Conservation (phyloP, 2,113 vertebrate species). For the Heterotis niloticus region DNA sequence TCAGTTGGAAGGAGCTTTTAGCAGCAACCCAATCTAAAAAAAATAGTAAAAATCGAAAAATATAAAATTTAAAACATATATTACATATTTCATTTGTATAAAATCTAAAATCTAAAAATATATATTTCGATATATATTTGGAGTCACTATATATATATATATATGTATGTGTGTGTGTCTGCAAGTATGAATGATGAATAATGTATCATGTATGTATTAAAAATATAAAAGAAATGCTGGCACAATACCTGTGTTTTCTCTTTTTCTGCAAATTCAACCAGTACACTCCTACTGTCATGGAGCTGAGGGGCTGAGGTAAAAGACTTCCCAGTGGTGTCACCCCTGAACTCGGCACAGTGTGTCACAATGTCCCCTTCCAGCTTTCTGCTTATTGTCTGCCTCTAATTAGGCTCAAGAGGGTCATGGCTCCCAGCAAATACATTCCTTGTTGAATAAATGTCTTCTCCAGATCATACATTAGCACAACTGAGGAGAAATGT, state of each 20-base stretch:
- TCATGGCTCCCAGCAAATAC: conserved; percentile 10
- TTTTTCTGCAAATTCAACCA: too few species aligned
- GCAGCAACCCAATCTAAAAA: too few species aligned
- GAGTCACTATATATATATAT: too few species aligned
- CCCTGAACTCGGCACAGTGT: background rate
- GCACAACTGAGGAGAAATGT: background rate
- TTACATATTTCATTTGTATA: too few species aligned
- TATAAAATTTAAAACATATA: too few species aligned
- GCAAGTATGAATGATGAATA: too few species aligned
- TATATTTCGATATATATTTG: too few species aligned
- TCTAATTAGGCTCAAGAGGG: conserved; percentile 24
- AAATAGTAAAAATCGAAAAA: too few species aligned
- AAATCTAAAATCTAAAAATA: too few species aligned
- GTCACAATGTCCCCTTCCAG: background rate
- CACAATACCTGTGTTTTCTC: background rate
- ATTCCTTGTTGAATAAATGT: conserved; percentile 12
- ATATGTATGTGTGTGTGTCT: too few species aligned
- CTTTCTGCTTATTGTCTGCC: conserved; percentile 14
- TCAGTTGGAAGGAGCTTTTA: background rate
- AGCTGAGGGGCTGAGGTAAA: background rate
- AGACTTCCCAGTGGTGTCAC: background rate
- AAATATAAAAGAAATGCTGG: background rate
- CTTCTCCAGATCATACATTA: conserved; percentile 21
- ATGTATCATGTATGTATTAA: too few species aligned
- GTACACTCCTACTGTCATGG: too few species aligned